phyloP scores from a whole-genome alignment of 2,113 vertebrate genomes.

The Sphaerodactylus townsendi region DNA sequence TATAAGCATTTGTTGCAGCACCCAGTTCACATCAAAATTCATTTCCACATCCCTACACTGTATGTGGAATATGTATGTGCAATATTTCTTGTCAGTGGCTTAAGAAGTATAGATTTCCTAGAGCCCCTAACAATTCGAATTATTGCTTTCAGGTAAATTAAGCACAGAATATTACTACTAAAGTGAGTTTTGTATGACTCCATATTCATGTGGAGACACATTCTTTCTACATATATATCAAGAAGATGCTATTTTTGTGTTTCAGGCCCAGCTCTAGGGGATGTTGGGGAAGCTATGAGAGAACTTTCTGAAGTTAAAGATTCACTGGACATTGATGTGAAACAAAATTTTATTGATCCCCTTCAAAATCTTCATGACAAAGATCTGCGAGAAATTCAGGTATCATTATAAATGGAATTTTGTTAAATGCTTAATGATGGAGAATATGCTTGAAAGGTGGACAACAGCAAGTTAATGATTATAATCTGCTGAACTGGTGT shows the following conservation, averaged over 20 bases:
- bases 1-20: not conserved
- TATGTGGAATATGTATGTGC: not conserved
- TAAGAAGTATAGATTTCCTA: not conserved
- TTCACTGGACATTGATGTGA: conserved; percentile 96
- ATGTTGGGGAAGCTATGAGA: conserved; percentile 91
- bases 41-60: not conserved
- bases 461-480: too few species aligned
- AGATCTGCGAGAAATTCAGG: conserved; percentile 97
- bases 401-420: conserved; percentile 42
- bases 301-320: conserved; percentile 97
- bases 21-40: not conserved
- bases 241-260: conserved; percentile 8
- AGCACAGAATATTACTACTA: not conserved
- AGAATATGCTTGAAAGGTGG: too few species aligned
- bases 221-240: conserved; percentile 13
- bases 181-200: not conserved
- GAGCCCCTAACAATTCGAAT: not conserved
- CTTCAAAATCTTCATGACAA: conserved; percentile 97
- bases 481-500: too few species aligned
- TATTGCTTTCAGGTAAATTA: not conserved
- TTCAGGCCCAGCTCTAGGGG: conserved; percentile 88
- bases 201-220: not conserved
- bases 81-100: not conserved
- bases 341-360: conserved; percentile 98
- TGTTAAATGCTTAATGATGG: not conserved